These are phyloP conservation scores for Eretmodus cyanostictus DNA, from an alignment of 2,113 vertebrate species.

Conservation along the genomic window DNA sequence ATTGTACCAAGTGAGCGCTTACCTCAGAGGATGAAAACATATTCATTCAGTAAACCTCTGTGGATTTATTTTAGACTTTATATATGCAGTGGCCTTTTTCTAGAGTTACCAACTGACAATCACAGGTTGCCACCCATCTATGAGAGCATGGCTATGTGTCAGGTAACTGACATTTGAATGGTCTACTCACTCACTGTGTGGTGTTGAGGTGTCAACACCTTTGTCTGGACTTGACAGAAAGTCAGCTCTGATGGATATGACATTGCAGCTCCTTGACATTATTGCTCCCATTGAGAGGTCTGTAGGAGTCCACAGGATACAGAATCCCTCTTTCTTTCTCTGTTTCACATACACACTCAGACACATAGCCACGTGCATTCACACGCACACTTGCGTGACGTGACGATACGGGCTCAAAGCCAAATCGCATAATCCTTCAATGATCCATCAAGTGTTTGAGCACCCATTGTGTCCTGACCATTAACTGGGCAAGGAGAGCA, in stretches of 20 bases:
- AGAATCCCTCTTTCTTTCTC: not conserved
- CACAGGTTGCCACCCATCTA: constrained; percentile 47
- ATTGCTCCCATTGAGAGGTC: constrained; percentile 48
- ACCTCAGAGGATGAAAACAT: constrained; percentile 27
- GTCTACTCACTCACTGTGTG: constrained; percentile 55
- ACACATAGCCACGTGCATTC: not conserved
- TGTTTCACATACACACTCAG: not conserved
- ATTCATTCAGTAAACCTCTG: constrained; percentile 45
- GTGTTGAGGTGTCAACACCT: constrained; percentile 68
- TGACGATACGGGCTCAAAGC: constrained; percentile 34
- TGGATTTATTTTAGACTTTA: constrained; percentile 32
- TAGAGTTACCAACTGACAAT: constrained; percentile 58
- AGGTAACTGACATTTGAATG: constrained; percentile 63
- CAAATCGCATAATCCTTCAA: constrained; percentile 41
- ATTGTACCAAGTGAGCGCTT: constrained; percentile 44
- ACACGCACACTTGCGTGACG: not conserved
- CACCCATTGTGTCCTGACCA: constrained; percentile 76
- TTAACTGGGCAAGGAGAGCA: constrained; percentile 68
- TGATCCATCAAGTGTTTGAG: constrained; percentile 62
- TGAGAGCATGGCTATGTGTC: constrained; percentile 55
- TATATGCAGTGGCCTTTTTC: constrained; percentile 67
- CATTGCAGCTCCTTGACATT: constrained; percentile 65
- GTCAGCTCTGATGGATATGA: constrained; percentile 72
- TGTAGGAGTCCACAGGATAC: constrained; percentile 23
- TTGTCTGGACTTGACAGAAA: constrained; percentile 72